Evolutionary conservation across 2,113 vertebrate species (phyloP), one percentile per base, ranked within the genome.

Genomic region (Gavialis gangeticus): DNA sequence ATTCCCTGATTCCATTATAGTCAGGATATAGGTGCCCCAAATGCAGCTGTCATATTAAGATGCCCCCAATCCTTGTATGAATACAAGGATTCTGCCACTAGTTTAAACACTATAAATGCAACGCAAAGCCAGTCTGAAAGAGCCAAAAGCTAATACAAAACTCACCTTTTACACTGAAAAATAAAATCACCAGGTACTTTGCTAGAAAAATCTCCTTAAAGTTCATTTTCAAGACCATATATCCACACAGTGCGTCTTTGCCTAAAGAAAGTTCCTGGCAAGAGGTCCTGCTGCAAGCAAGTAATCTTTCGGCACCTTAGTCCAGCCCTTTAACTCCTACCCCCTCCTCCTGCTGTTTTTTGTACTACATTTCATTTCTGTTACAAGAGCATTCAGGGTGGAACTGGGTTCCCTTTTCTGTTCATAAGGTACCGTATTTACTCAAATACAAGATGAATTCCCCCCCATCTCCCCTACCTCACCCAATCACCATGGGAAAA

Each of bases 161-260:
- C 97, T 97, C 89, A 97, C 97, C 91, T 95, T 96, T 94, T 91
- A 90, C 79, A 91, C 30, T 59, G 81, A 94, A 76, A 89, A 92
- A 85, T 30, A 97, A 94, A 95, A 96, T 71, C 83, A 96, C 84
- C 87, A 96, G 79, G 69, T 84, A 96, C 88, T 92, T 94, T 59
- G 93, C 64, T 82, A 97, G 92, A 64, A 94, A 94, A 91, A 97
- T 92, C 83, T 79, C 93, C 79, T 37, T 62, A 54, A 93, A 80
- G 63, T 96, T 93, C 97, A 97, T 97, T 91, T 96, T 97, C 89
- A 93, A 81, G 19, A 54, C 46, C 6, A 85, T 83, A 90, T 90
- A 63, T 22, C 57, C 78, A 71, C 34, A 87, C 88, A 71, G 62
- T 58, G 87, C 46, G 1, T 5, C 55, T 60, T 94, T 64, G 58